phyloP scores from a whole-genome alignment of 2,888 invertebrate genomes.

The Cremastinae sp. region DNA sequence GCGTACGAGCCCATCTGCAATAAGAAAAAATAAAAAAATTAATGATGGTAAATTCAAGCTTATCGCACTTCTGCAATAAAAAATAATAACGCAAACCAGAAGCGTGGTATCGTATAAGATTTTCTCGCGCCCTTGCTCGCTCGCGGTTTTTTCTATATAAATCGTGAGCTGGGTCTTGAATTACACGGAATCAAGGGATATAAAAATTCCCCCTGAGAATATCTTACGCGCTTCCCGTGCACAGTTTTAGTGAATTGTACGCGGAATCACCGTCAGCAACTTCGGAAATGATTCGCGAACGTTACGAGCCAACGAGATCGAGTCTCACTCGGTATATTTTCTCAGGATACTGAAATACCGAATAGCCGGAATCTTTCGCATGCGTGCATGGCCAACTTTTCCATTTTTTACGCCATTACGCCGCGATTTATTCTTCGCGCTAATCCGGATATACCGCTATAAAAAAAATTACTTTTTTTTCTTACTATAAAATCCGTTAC shows the following conservation, averaged over 20 bases:
- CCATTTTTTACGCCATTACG: conserved; percentile 1
- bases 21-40: conserved; percentile 58
- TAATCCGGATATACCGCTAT: too few relatives aligned
- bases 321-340: conserved; percentile 34
- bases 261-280: conserved; percentile 14
- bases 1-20: conserved; percentile 77
- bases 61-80: conserved; percentile 59
- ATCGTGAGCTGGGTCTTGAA: conserved; percentile 28
- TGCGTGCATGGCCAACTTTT: background rate
- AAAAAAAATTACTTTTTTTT: too few relatives aligned
- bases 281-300: conserved; percentile 40
- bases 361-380: conserved; percentile 1
- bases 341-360: conserved; percentile 55
- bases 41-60: conserved; percentile 1
- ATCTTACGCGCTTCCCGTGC: conserved; percentile 2
- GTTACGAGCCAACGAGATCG: conserved; percentile 4
- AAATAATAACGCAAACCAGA: conserved; percentile 27
- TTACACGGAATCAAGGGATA: conserved; percentile 34
- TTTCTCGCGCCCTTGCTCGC: background rate
- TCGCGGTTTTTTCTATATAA: conserved; percentile 34
- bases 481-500: too few relatives aligned
- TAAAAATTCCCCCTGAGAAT: conserved; percentile 24
- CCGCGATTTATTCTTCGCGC: too few relatives aligned
- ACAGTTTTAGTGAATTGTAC: conserved; percentile 6
- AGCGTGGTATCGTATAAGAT: background rate